Conservation (phyloP, 1,140 invertebrate genomes). For the Cydia pomonella region DNA sequence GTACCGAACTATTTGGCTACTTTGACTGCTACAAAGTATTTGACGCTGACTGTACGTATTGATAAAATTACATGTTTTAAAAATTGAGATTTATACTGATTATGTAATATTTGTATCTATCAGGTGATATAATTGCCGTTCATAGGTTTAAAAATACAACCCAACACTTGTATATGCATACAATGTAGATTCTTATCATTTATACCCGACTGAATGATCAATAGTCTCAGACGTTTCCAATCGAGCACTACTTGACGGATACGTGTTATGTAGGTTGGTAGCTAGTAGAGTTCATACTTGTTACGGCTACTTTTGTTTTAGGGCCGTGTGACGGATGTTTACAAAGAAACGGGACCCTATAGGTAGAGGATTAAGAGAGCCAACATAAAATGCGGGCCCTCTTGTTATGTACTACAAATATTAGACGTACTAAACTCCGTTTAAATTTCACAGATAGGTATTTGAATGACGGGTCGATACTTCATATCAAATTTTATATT, state of each 20-base stretch:
- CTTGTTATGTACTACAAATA: background rate
- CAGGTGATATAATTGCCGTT: slow-evolving; percentile 4
- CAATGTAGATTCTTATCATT: background rate
- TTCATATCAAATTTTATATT: too few relatives aligned
- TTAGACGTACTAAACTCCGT: background rate
- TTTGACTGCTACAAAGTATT: too few relatives aligned
- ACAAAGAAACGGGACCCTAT: background rate
- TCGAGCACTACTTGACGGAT: slow-evolving; percentile 9
- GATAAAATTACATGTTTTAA: background rate
- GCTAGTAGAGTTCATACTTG: background rate
- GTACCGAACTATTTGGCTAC: too few relatives aligned
- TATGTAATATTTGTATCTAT: background rate
- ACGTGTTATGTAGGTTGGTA: background rate
- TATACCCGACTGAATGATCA: background rate
- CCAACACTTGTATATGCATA: background rate
- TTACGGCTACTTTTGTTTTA: background rate
- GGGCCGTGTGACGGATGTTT: background rate
- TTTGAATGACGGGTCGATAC: too few relatives aligned
- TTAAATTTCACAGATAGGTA: background rate
- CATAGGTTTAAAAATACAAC: background rate
- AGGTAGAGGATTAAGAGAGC: background rate
- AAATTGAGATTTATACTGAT: background rate
- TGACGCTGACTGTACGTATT: too few relatives aligned
- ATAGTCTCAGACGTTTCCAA: background rate
- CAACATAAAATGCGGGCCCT: background rate